phyloP scores from a whole-genome alignment of 2,113 vertebrate species.

The Sminthopsis crassicaudata region DNA sequence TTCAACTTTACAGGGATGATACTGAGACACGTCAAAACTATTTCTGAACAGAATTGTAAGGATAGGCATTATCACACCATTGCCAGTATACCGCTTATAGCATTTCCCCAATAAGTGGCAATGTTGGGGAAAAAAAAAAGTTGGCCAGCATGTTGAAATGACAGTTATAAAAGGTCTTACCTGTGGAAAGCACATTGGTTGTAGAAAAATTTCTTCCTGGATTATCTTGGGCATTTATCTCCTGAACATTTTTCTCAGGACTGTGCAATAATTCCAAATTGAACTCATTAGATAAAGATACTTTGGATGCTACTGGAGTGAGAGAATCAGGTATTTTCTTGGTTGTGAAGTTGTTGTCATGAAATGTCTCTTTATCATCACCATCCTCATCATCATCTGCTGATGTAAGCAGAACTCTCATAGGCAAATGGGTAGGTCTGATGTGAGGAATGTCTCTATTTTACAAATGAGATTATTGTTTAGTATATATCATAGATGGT shows the following conservation, averaged over 20 bases:
- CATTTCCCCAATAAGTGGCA: not conserved
- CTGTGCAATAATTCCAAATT: conserved; percentile 26
- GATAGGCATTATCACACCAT: not conserved
- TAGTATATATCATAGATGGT: conserved; percentile 28
- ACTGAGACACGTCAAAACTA: not conserved
- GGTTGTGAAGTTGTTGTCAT: conserved; percentile 1
- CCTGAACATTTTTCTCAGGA: conserved; percentile 68
- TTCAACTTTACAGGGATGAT: not conserved
- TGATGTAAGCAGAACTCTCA: conserved; percentile 70
- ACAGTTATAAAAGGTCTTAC: conserved; percentile 61
- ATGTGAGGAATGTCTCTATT: conserved; percentile 37
- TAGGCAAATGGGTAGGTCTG: conserved; percentile 55
- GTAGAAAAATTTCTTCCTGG: conserved; percentile 51
- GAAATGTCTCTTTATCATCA: conserved; percentile 53
- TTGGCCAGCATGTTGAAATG: conserved; percentile 44
- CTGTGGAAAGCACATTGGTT: conserved; percentile 68
- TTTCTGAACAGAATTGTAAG: conserved; percentile 2
- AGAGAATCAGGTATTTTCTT: conserved; percentile 43
- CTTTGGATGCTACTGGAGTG: conserved; percentile 41
- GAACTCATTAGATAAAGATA: conserved; percentile 50
- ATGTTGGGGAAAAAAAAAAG: not conserved
- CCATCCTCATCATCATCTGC: conserved; percentile 63
- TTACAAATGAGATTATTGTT: conserved; percentile 45
- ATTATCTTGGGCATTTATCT: conserved; percentile 57
- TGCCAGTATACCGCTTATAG: conserved; percentile 21